Evolutionary conservation across 2,113 vertebrate species (phyloP), one percentile per base, ranked within the genome.

Genomic region (Ibidorhyncha struthersii): DNA sequence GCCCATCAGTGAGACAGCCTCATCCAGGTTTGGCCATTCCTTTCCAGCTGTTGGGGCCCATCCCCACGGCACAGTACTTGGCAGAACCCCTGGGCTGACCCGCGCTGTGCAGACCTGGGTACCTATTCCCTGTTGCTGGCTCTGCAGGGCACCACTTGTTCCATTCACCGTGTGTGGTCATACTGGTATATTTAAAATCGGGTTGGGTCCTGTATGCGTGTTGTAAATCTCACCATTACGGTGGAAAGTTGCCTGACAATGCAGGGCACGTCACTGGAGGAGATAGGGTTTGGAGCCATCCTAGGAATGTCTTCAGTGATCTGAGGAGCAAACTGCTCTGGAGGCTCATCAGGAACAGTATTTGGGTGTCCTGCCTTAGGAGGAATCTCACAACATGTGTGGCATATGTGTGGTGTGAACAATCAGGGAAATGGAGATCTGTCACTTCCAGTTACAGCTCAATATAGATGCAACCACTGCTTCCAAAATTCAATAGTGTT

Each of bases 251-350:
- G 8, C 47, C 22, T 87, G 26, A 53, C 17, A 50, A 17, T 6
- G 29, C 2, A 10, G 45, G 47, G 30, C 8, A 18, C 0, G 0
- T 74, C 20, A 5, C 0, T 34, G 34, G 34, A 13, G 69, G 8
- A 93, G 43, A 29, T 7, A 41, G 38, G 14, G 67, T 82, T 79
- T 95, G 56, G 22, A 71, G 13, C 29, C 0, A 1, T 88, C 5
- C 36, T 72, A 43, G 58, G 21, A 88, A 47, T 43, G 10, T 6
- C 40, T 79, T 72, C 27, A 45, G 78, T 43, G 52, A 47, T 82
- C 25, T 66, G 12, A 3, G 3, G 3, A 69, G 3, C 15, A 72
- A n/a, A 53, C 41, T 59, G 26, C 7, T 32, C 41, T 55, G 34
- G 32, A 62, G 26, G 14, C 2, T 17, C 6, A 2, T 55, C 14